Evolutionary conservation across 2,888 invertebrate species (phyloP).

Genomic region (Aphodius sticticus): DNA sequence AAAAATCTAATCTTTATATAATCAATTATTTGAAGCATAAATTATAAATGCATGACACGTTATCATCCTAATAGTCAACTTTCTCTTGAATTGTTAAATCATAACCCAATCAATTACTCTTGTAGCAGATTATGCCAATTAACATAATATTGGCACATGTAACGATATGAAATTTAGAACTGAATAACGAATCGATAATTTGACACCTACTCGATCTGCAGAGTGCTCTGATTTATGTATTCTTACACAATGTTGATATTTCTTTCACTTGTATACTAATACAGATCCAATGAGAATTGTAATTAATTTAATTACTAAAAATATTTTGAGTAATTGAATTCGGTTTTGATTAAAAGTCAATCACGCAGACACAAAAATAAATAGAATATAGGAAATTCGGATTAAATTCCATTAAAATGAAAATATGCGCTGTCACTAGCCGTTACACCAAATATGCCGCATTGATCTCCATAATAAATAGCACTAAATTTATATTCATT

Average conservation of each 20-base stretch:
- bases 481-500: background rate
- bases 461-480: background rate
- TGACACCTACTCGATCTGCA: background rate
- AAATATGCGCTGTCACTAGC: background rate
- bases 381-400: too few species aligned
- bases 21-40: background rate
- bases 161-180: background rate
- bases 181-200: background rate
- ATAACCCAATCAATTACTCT: background rate
- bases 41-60: background rate
- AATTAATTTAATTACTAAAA: background rate
- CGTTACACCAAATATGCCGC: background rate
- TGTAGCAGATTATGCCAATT: background rate
- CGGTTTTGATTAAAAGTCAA: background rate
- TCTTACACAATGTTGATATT: background rate
- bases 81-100: background rate
- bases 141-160: background rate
- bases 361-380: background rate
- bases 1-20: too few species aligned
- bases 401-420: background rate
- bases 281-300: background rate
- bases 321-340: too few species aligned
- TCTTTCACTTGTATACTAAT: background rate
- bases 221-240: background rate
- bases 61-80: background rate